Percentiles rank a stretch among this genome's conserved stretches.
These are phyloP conservation scores for Propithecus deckenii DNA, from an alignment of 2,797 vertebrate species.

Conservation along the genomic window DNA sequence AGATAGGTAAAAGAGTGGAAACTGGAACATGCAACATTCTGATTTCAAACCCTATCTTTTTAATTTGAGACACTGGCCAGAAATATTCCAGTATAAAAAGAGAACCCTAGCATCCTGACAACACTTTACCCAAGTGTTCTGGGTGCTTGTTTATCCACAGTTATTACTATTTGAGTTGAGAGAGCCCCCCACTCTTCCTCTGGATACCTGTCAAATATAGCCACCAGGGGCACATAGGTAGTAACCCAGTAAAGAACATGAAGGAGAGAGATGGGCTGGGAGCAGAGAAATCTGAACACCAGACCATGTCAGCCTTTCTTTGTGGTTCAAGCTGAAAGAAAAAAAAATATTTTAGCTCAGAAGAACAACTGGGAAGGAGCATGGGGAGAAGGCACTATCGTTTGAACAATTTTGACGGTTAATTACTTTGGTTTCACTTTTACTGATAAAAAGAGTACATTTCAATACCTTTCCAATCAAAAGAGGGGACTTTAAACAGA, in stretches of 20 bases:
- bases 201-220: background rate
- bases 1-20: background rate
- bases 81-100: background rate
- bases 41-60: background rate
- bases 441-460: background rate
- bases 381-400: background rate
- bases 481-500: conserved; percentile 30
- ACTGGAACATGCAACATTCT: background rate
- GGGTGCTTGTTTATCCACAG: background rate
- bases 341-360: background rate
- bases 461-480: background rate
- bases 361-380: background rate
- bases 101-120: background rate
- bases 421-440: conserved; percentile 21
- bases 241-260: background rate
- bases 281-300: background rate
- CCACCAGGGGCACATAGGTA: background rate
- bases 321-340: background rate
- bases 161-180: background rate
- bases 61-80: background rate
- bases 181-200: background rate
- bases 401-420: background rate
- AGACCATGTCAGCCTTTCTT: background rate
- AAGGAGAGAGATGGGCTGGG: background rate
- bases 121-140: background rate